These are phyloP conservation scores for Lepus europaeus DNA, from an alignment of 2,113 vertebrate species.

Conservation along the genomic window DNA sequence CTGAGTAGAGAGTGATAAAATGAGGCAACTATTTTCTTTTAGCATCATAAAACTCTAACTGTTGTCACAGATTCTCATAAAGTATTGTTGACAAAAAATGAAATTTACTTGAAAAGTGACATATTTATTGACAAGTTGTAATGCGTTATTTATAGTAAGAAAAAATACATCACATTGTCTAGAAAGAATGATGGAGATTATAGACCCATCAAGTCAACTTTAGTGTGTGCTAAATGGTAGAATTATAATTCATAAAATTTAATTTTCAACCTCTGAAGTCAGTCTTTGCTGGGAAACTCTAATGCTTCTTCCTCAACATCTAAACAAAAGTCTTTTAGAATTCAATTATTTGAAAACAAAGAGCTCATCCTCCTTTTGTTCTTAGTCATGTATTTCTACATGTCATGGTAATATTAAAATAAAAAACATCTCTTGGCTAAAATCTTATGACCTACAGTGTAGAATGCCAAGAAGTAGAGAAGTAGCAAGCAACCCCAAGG, in stretches of 20 bases:
- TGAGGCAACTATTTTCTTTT: not conserved
- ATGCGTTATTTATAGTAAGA: slow-evolving; percentile 1
- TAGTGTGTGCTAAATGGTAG: not conserved
- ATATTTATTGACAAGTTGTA: slow-evolving; percentile 30
- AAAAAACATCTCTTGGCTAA: not conserved
- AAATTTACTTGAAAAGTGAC: slow-evolving; percentile 47
- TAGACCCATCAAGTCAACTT: not conserved
- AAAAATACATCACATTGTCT: not conserved
- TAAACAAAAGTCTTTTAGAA: slow-evolving; percentile 56
- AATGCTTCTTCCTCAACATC: slow-evolving; percentile 36
- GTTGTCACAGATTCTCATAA: slow-evolving; percentile 20
- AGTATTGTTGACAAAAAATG: slow-evolving; percentile 38
- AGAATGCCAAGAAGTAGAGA: not conserved
- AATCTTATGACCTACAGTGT: not conserved
- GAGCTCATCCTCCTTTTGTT: not conserved
- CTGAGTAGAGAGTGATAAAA: not conserved
- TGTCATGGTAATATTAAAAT: slow-evolving; percentile 25
- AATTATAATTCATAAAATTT: slow-evolving; percentile 34
- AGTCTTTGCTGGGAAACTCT: slow-evolving; percentile 51
- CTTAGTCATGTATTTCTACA: not conserved
- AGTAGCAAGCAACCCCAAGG: not conserved
- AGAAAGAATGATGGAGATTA: not conserved
- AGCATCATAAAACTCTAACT: not conserved
- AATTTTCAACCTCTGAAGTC: slow-evolving; percentile 54
- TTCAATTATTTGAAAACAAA: slow-evolving; percentile 22